Evolutionary conservation across 2,888 invertebrate genomes (phyloP).

Genomic region (Barypeithes pellucidus): DNA sequence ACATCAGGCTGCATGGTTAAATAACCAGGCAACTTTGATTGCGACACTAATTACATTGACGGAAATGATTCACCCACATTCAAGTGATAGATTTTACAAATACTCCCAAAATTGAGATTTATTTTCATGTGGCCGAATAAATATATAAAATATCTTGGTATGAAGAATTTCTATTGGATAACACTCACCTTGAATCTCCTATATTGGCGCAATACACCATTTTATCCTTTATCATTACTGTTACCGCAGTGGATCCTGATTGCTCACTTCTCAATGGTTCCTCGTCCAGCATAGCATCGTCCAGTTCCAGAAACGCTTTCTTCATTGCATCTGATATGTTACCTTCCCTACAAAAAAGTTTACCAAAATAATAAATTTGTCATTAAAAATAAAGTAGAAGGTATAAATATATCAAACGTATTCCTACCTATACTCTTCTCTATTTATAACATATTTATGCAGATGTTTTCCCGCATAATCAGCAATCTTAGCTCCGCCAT

Average conservation of each 20-base stretch:
- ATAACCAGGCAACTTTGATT: no score
- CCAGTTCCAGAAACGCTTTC: slow-evolving; percentile 86
- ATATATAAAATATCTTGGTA: no score
- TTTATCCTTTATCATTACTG: slow-evolving; percentile 82
- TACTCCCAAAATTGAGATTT: no score
- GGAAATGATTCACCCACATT: no score
- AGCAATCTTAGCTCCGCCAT: slow-evolving; percentile 84
- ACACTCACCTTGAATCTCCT: slow-evolving; percentile 49
- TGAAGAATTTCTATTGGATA: no score
- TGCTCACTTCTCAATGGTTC: slow-evolving; percentile 91
- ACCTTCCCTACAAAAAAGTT: slow-evolving; percentile 73
- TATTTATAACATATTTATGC: slow-evolving; percentile 90
- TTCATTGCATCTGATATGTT: slow-evolving; percentile 89
- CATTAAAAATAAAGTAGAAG: neutral
- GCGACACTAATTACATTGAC: no score
- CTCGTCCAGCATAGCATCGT: slow-evolving; percentile 93
- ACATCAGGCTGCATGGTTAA: no score
- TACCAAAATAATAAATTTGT: neutral
- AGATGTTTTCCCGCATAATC: slow-evolving; percentile 96
- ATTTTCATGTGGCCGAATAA: no score
- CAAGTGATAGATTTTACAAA: no score
- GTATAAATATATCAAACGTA: neutral
- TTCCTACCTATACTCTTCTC: slow-evolving; percentile 80
- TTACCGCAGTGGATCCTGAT: slow-evolving; percentile 95
- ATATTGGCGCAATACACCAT: slow-evolving; percentile 50